Conservation (phyloP, 2,888 invertebrate genomes). For the Caenorhabditis panamensis region DNA sequence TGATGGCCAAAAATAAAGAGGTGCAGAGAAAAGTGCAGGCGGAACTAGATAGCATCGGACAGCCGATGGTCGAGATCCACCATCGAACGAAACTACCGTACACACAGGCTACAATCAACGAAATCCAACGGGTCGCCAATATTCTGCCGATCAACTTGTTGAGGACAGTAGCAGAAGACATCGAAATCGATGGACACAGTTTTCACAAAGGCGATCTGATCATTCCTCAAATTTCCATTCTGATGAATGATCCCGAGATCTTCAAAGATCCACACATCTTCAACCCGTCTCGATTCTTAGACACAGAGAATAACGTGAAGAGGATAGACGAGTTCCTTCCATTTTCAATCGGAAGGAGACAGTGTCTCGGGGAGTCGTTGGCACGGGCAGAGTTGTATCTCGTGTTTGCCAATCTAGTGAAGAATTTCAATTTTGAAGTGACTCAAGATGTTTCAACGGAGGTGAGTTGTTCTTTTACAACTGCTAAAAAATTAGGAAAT, state of each 20-base stretch:
- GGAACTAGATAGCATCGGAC: constrained; percentile 70
- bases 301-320: constrained; percentile 70
- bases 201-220: constrained; percentile 78
- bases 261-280: constrained; percentile 79
- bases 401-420: constrained; percentile 77
- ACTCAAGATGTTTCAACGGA: constrained; percentile 41
- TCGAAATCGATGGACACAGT: constrained; percentile 75
- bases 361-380: constrained; percentile 79
- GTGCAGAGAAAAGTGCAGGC: constrained; percentile 67
- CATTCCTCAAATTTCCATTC: constrained; percentile 79
- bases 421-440: constrained; percentile 70
- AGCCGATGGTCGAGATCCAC: constrained; percentile 63
- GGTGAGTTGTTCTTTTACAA: too few species aligned
- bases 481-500: neutral
- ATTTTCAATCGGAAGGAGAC: constrained; percentile 78
- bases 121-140: constrained; percentile 81
- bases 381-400: constrained; percentile 79
- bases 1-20: constrained; percentile 67
- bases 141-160: constrained; percentile 81
- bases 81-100: constrained; percentile 74
- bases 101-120: constrained; percentile 77
- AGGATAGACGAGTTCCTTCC: constrained; percentile 76
- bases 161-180: constrained; percentile 74
- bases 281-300: constrained; percentile 80
- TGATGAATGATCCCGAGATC: constrained; percentile 75